Evolutionary conservation across 2,113 vertebrate species (phyloP).

Genomic region (Protomyctophum bolini): DNA sequence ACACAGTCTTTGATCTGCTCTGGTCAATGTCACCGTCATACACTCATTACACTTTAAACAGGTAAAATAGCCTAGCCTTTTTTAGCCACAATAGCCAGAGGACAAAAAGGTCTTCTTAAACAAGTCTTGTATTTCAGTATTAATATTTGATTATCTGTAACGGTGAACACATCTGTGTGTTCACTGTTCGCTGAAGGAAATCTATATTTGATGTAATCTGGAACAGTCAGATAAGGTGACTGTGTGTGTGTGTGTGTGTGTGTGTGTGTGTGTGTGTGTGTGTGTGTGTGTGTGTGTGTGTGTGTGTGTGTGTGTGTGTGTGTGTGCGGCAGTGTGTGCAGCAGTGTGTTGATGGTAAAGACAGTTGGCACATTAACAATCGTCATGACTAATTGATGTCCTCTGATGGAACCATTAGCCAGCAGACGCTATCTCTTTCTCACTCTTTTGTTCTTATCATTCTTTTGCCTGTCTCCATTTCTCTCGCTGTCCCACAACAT

Average conservation of each 20-base stretch:
- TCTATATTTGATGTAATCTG: neutral
- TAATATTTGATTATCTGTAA: too few species aligned
- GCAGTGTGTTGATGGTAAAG: conserved; percentile 24
- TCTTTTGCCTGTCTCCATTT: neutral
- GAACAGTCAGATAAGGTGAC: neutral
- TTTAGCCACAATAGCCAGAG: too few species aligned
- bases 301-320: neutral
- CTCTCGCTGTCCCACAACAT: neutral
- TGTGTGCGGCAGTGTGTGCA: neutral
- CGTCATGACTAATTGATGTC: conserved; percentile 49
- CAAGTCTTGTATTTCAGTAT: too few species aligned
- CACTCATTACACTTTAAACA: too few species aligned
- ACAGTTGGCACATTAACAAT: conserved; percentile 34
- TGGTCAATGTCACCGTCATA: too few species aligned
- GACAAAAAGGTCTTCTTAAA: too few species aligned
- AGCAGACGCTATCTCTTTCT: conserved; percentile 1
- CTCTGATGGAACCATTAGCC: conserved; percentile 41
- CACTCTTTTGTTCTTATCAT: neutral
- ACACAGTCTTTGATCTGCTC: neutral
- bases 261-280: conserved; percentile 1
- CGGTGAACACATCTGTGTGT: too few species aligned
- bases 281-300: neutral
- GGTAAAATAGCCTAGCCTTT: too few species aligned
- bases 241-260: neutral
- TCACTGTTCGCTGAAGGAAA: neutral